Base-by-base conservation (phyloP, 2,113 vertebrate species). In the Campylomormyrus numenius region DNA sequence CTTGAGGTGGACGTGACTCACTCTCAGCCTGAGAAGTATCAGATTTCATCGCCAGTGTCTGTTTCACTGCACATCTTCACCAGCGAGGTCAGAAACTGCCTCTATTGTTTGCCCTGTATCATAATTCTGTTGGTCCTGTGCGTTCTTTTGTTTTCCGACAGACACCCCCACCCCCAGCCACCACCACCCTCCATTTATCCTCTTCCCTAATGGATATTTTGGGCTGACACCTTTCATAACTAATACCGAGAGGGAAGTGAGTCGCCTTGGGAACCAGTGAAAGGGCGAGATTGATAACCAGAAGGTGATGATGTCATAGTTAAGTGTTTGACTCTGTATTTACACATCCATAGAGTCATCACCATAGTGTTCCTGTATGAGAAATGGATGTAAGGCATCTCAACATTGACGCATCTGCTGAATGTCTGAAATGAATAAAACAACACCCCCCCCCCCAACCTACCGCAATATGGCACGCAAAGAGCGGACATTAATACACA, bases 301-400 rank as follows among this genome's bases (percentile, higher is more conserved):
- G 42, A 88, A 42, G 89, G 91, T 93, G 92, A 95, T 96, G 95
- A 96, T 95, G 94, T 96, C 96, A 96, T 95, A 94, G 94, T 95
- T 96, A 96, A 96, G 96, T 96, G 95, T 96, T 95, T 95, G 95
- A 93, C 93, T 93, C 95, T 95, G 94, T 96, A 95, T 95, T 96
- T 95, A 96, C 94, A 95, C 94, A 93, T 94, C 91, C 91, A 80
- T 89, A 91, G 8, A 24, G 91, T 92, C 92, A 93, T 94, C 92
- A 87, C 91, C 92, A 89, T 52, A 93, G 84, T 88, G 92, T 90
- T 93, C 90, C 90, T 93, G 83, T 92, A 91, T 95, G 93, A 96
- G 91, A 94, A 94, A 95, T 94, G 94, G 92, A 91, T 91, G 52
- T 45, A 42, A 92, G 91, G 91, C 93, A 93, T 95, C 93, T 91